phyloP scores from a whole-genome alignment of 2,797 vertebrate species.

The Melanotaenia pygmaea region DNA sequence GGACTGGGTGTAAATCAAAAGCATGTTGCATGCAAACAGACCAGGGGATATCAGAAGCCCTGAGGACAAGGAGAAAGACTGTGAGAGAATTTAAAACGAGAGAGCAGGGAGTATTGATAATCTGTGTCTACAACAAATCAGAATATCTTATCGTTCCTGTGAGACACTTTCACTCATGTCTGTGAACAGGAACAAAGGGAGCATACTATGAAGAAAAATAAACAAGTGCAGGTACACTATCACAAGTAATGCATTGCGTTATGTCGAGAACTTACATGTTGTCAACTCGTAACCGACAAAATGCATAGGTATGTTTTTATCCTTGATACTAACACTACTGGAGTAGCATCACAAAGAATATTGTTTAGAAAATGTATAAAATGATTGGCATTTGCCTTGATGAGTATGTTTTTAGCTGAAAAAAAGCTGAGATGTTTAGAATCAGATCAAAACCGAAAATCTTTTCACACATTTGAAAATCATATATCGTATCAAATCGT shows the following conservation, averaged over 20 bases:
- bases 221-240: not conserved
- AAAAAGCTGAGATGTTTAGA: not conserved
- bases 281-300: not conserved
- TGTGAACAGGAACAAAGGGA: conserved; percentile 25
- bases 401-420: not conserved
- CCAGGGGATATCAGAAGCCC: conserved; percentile 55
- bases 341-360: not conserved
- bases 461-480: not conserved
- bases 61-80: conserved; percentile 57
- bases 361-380: not conserved
- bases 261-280: not conserved
- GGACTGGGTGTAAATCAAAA: conserved; percentile 66
- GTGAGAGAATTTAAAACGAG: conserved; percentile 61
- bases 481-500: too few relatives aligned
- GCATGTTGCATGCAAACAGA: conserved; percentile 61
- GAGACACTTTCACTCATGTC: conserved; percentile 47
- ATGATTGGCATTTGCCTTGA: not conserved
- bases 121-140: conserved; percentile 40
- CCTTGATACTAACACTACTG: not conserved
- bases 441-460: not conserved
- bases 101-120: conserved; percentile 46
- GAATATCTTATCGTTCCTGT: conserved; percentile 31
- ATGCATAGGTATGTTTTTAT: not conserved
- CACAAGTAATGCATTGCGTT: not conserved
- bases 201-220: conserved; percentile 1